phyloP scores from a whole-genome alignment of 2,113 vertebrate genomes.

The Tapirus terrestris region DNA sequence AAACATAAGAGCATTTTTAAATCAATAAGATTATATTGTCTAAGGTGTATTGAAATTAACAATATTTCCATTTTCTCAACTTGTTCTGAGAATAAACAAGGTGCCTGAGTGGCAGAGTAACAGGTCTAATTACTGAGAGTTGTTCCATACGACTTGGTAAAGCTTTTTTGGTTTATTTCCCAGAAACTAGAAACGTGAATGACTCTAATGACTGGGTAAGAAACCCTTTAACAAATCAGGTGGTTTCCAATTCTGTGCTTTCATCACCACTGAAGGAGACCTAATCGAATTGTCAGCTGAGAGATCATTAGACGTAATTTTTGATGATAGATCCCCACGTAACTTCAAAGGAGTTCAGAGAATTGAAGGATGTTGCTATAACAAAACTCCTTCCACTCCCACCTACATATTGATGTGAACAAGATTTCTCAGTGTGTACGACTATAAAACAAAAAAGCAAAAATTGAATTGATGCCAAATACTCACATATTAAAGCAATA shows the following conservation, averaged over 20 bases:
- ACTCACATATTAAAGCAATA: not conserved
- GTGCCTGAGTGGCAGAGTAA: not conserved
- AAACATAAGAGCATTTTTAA: not conserved
- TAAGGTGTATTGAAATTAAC: not conserved
- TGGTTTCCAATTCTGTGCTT: conserved; percentile 17
- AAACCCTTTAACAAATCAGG: not conserved
- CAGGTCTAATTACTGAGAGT: not conserved
- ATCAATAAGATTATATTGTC: not conserved
- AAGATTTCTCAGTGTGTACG: not conserved
- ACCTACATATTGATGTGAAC: not conserved
- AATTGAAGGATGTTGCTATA: no score
- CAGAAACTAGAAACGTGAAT: conserved; percentile 45
- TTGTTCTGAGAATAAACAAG: conserved; percentile 14
- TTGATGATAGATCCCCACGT: not conserved
- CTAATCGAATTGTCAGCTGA: conserved; percentile 1
- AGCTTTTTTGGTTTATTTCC: conserved; percentile 52
- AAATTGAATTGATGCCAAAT: fast-evolving
- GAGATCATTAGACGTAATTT: conserved; percentile 17
- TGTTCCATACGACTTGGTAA: conserved; percentile 2
- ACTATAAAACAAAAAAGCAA: not conserved
- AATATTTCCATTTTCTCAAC: conserved; percentile 3
- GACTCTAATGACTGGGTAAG: not conserved
- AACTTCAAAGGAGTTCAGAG: not conserved
- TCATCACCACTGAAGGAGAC: not conserved
- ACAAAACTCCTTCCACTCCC: not conserved